A percentile compares a stretch with the other conserved stretches of the same genome.
phyloP scores from a whole-genome alignment of 2,797 vertebrate genomes.

The Rhodeus uyekii region DNA sequence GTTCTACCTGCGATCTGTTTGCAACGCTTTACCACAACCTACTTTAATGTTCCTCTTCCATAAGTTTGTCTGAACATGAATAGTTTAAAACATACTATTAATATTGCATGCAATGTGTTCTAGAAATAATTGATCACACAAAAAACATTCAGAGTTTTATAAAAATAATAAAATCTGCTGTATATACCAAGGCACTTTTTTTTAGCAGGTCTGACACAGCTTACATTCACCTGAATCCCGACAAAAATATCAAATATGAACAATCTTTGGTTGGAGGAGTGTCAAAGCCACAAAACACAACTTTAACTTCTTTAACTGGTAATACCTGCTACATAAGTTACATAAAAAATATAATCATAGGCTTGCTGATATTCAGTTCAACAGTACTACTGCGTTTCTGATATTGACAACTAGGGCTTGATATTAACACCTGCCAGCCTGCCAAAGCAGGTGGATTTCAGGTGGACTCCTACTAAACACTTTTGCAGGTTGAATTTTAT shows the following conservation, averaged over 20 bases:
- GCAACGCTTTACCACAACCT: neutral
- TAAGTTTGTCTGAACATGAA: neutral
- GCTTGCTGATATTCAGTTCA: neutral
- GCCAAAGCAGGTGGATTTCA: too few relatives aligned
- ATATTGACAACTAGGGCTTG: too few relatives aligned
- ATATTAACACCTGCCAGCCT: too few relatives aligned
- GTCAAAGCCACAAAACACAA: neutral
- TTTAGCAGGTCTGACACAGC: neutral
- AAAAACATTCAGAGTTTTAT: neutral
- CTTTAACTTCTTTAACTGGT: neutral
- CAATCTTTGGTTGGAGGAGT: neutral
- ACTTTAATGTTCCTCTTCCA: neutral
- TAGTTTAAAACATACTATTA: neutral
- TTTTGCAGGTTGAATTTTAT: too few relatives aligned
- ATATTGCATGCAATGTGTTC: neutral
- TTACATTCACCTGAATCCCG: neutral
- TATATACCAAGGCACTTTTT: neutral
- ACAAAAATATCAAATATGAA: neutral
- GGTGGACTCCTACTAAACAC: too few relatives aligned
- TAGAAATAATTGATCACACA: neutral
- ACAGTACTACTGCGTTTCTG: neutral
- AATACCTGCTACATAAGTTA: neutral
- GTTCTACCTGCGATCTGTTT: neutral
- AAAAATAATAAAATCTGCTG: neutral
- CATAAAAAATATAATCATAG: neutral